phyloP scores from a whole-genome alignment of 2,797 vertebrate genomes.

The Iguana delicatissima region DNA sequence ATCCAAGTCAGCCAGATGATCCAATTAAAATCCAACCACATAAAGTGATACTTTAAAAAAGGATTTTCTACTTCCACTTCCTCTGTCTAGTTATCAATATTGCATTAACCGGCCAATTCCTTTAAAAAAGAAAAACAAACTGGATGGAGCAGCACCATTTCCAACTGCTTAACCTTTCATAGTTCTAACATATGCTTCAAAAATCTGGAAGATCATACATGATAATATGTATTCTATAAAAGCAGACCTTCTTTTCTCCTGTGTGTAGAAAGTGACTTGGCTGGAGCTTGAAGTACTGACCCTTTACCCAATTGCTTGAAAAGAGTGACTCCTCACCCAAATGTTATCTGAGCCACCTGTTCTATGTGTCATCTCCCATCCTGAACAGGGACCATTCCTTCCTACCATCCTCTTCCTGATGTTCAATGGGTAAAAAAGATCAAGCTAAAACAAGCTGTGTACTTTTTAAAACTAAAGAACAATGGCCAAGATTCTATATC shows the following conservation, averaged over 20 bases:
- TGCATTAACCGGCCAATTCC: conserved; percentile 16
- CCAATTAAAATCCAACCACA: conserved; percentile 46
- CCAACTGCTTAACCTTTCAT: conserved; percentile 29
- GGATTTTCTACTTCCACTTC: conserved; percentile 26
- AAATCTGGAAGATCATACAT: neutral
- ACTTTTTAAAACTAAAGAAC: neutral
- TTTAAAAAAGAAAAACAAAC: conserved; percentile 31
- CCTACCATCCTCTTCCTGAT: neutral
- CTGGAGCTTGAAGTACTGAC: too few relatives aligned
- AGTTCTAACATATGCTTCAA: neutral
- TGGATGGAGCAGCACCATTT: neutral
- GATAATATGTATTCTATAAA: neutral
- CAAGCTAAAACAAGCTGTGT: neutral
- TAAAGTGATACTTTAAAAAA: conserved; percentile 29
- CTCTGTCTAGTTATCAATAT: neutral
- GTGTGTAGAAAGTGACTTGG: neutral
- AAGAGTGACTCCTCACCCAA: neutral
- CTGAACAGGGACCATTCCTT: neutral
- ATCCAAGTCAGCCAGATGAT: conserved; percentile 45
- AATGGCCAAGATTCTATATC: too few relatives aligned
- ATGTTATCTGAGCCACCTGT: neutral
- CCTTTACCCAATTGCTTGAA: neutral
- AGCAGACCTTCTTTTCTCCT: neutral
- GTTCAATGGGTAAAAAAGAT: neutral
- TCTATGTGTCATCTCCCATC: neutral